Evolutionary conservation across 2,888 invertebrate genomes (phyloP), one percentile per base, ranked within the genome.

Genomic region (Dioctria linearis): DNA sequence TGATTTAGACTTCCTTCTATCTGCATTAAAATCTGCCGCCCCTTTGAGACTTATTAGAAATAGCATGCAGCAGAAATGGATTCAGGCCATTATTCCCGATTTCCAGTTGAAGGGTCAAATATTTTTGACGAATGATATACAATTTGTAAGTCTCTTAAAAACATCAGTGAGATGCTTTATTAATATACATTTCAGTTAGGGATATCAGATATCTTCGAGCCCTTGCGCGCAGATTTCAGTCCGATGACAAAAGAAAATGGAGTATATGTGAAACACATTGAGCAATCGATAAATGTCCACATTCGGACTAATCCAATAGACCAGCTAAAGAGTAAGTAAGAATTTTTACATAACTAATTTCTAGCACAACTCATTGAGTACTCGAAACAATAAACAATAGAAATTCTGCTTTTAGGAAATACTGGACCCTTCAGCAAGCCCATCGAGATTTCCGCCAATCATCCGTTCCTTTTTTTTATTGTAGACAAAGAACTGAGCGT

Each of bases 381-480:
- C 43, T 76, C 43, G 43, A 63, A 43, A 66, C 42, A 66, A 66
- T 46, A 13, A 66, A 43, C 42, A 43, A 43, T 42, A 59, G 59
- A n/a, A 13, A 39, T 73, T 75, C 71, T 81, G 78, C 78, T 82
- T 78, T 61, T 83, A 89, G 89, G 87, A 82, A 87, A 87, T 83
- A 85, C 86, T 85, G 86, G 88, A 84, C 85, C 86, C 76, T 87
- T 87, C 85, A 85, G 86, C 82, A 86, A 86, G 78, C 93, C 94
- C 9, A 92, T 94, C 76, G 90, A 93, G 83, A 95, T 96, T 87
- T 92, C 93, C 73, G 95, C 94, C 11, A 94, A 95, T 82, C 95
- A 94, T 89, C 96, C 96, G 75, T 96, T 96, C 88, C 90, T 95
- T 80, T 96, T 95, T 90, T 96, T 96, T 88, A 95, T 96, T 84